Conservation (phyloP, 2,888 invertebrate species). For the Periphyllus acericola region DNA sequence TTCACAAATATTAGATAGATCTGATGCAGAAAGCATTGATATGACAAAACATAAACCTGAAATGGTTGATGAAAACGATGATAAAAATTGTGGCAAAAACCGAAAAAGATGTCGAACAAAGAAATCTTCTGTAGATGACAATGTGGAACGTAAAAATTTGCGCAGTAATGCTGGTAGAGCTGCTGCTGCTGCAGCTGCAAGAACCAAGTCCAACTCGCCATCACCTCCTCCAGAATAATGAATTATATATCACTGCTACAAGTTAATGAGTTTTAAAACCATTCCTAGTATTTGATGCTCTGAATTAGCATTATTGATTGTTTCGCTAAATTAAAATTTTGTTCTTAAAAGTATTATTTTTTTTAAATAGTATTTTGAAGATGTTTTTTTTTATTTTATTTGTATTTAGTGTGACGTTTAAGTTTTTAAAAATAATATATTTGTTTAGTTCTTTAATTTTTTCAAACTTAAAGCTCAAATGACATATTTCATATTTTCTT, state of each 20-base stretch:
- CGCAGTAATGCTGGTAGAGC: slow-evolving; percentile 77
- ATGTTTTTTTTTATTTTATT: slow-evolving; percentile 25
- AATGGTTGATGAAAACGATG: slow-evolving; percentile 60
- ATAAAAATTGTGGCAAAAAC: slow-evolving; percentile 63
- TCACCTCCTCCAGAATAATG: slow-evolving; percentile 77
- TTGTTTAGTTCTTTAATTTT: slow-evolving; percentile 24
- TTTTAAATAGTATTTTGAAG: slow-evolving; percentile 52
- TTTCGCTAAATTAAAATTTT: slow-evolving; percentile 22
- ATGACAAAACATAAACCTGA: slow-evolving; percentile 60
- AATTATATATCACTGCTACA: not conserved
- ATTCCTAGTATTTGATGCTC: slow-evolving; percentile 54
- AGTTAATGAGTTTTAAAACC: slow-evolving; percentile 21
- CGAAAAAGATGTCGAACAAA: slow-evolving; percentile 66
- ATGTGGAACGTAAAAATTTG: slow-evolving; percentile 73
- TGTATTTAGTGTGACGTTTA: slow-evolving; percentile 33
- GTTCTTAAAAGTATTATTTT: slow-evolving; percentile 57
- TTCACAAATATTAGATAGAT: slow-evolving; percentile 41
- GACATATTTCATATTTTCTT: slow-evolving; percentile 23
- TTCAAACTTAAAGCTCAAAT: slow-evolving; percentile 59
- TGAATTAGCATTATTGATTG: slow-evolving; percentile 27
- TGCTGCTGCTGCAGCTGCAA: slow-evolving; percentile 72
- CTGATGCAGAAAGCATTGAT: slow-evolving; percentile 46
- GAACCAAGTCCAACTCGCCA: slow-evolving; percentile 87
- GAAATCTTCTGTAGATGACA: slow-evolving; percentile 69
- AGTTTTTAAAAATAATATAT: slow-evolving; percentile 49